Evolutionary conservation across 2,888 invertebrate species (phyloP).

Genomic region (Aphodius sticticus): DNA sequence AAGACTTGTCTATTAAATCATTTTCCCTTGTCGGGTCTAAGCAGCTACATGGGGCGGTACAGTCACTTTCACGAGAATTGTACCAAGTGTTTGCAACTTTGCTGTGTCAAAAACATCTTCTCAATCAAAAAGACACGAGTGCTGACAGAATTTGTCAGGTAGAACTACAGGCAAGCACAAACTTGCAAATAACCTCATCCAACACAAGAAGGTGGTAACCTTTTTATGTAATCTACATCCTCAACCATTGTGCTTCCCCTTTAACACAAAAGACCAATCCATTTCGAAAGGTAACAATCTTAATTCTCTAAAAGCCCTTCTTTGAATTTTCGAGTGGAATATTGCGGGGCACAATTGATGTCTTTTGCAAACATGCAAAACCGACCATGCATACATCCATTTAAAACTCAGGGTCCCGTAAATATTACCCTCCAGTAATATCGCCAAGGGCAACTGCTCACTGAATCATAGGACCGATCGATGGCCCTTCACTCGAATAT

Average conservation of each 20-base stretch:
- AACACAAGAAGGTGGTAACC: background rate
- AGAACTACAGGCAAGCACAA: background rate
- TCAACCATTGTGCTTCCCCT: background rate
- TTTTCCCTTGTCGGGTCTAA: too few species aligned
- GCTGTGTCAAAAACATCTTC: too few species aligned
- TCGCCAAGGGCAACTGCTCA: background rate
- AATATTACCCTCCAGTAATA: background rate
- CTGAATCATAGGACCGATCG: background rate
- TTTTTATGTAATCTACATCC: background rate
- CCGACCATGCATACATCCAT: background rate
- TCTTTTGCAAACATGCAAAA: background rate
- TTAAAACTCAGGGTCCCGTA: background rate
- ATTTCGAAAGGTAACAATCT: background rate
- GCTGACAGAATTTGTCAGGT: background rate
- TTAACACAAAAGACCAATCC: background rate
- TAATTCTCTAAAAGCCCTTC: background rate
- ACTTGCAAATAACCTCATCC: background rate
- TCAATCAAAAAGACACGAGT: too few species aligned
- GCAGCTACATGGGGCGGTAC: too few species aligned
- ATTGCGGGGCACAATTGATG: background rate
- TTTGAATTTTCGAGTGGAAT: background rate
- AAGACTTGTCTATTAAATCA: too few species aligned
- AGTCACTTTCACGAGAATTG: too few species aligned
- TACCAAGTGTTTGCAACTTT: too few species aligned
- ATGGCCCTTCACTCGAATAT: background rate